These are phyloP conservation scores for Grammomys dolichurus DNA, from an alignment of 2,113 vertebrate genomes.

Conservation along the genomic window DNA sequence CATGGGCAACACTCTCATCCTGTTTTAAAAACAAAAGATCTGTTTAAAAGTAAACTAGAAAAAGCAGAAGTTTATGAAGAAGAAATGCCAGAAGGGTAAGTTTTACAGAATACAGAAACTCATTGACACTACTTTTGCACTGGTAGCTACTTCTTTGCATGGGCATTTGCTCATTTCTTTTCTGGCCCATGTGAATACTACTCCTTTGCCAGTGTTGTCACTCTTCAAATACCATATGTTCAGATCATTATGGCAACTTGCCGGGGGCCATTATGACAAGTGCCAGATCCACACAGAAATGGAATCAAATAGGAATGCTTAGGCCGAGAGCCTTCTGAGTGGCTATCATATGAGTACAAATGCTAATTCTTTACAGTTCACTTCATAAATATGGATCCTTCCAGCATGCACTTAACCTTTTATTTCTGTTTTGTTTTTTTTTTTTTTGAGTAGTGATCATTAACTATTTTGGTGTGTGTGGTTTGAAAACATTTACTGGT, in stretches of 20 bases:
- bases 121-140: neutral
- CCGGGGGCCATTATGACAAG: constrained; percentile 62
- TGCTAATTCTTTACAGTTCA: constrained; percentile 33
- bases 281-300: constrained; percentile 34
- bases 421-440: neutral
- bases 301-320: constrained; percentile 42
- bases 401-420: neutral
- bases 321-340: neutral
- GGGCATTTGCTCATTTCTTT: neutral
- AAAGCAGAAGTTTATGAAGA: neutral
- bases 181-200: constrained; percentile 33
- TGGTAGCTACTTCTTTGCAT: neutral
- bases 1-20: neutral
- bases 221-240: constrained; percentile 56
- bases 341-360: constrained; percentile 44
- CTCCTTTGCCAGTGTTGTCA: neutral
- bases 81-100: neutral
- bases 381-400: neutral
- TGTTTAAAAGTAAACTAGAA: neutral
- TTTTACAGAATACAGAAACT: neutral
- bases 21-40: constrained; percentile 25
- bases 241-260: constrained; percentile 42
- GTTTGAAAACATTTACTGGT: neutral
- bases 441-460: neutral
- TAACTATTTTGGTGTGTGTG: neutral